Percentiles rank a stretch among this genome's conserved stretches.
phyloP scores from a whole-genome alignment of 2,797 vertebrate species.

The Cuculus canorus region DNA sequence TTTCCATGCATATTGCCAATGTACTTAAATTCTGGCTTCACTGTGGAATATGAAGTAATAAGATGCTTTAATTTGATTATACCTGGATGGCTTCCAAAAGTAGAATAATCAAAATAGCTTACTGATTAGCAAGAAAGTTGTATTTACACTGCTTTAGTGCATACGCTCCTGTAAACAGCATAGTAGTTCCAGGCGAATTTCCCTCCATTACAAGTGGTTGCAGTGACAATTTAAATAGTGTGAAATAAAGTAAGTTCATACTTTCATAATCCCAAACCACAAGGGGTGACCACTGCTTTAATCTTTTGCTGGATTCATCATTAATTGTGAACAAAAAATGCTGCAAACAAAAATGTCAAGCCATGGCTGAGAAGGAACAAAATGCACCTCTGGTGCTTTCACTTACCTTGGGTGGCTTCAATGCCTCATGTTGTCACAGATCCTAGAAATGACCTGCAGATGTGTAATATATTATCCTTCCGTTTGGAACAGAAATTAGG shows the following conservation, averaged over 20 bases:
- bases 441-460: neutral
- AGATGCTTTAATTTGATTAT: constrained; percentile 13
- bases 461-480: neutral
- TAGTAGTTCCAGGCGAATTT: neutral
- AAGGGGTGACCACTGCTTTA: neutral
- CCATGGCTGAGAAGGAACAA: neutral
- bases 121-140: neutral
- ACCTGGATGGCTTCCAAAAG: neutral
- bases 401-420: neutral
- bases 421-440: neutral
- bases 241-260: neutral
- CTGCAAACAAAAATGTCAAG: neutral
- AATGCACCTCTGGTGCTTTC: neutral
- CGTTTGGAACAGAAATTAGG: neutral
- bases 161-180: neutral
- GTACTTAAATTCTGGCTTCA: constrained; percentile 95
- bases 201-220: neutral
- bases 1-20: constrained; percentile 98
- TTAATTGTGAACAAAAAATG: neutral
- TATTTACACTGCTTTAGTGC: neutral
- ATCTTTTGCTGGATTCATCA: neutral
- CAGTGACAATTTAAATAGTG: neutral
- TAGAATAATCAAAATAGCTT: neutral
- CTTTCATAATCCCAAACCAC: neutral
- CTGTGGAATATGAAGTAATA: constrained; percentile 71